Conservation (phyloP, 1,140 invertebrate species). For the Drosophila tani region DNA sequence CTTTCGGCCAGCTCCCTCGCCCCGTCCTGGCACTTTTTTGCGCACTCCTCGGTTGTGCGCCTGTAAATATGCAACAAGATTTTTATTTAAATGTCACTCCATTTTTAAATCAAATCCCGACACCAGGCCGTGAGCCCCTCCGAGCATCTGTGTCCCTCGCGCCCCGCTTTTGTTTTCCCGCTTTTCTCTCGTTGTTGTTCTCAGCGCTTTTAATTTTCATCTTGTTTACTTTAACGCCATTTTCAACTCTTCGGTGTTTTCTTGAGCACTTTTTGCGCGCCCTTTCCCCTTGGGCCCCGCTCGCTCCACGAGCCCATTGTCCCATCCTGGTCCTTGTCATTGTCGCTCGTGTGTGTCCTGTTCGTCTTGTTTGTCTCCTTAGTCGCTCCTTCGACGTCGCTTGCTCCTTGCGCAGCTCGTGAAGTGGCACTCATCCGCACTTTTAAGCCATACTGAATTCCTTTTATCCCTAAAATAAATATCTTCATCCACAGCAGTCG, state of each 20-base stretch:
- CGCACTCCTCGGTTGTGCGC: slow-evolving; percentile 18
- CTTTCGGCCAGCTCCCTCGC: slow-evolving; percentile 33
- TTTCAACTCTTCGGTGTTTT: slow-evolving; percentile 84
- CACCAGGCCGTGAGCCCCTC: slow-evolving; percentile 44
- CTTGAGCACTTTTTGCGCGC: slow-evolving; percentile 73
- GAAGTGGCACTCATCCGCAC: slow-evolving; percentile 84
- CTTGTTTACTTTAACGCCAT: slow-evolving; percentile 84
- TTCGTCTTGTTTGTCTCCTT: slow-evolving; percentile 50
- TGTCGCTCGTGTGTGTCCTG: slow-evolving; percentile 66
- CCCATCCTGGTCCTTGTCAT: slow-evolving; percentile 46
- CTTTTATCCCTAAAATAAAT: slow-evolving; percentile 85
- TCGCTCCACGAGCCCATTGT: slow-evolving; percentile 28
- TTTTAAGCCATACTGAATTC: slow-evolving; percentile 84
- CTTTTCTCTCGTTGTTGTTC: slow-evolving; percentile 19
- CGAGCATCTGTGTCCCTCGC: slow-evolving; percentile 1
- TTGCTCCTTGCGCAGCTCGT: slow-evolving; percentile 73
- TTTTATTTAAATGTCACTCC: slow-evolving; percentile 83
- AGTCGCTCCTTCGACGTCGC: slow-evolving; percentile 24
- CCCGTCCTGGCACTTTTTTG: slow-evolving; percentile 7
- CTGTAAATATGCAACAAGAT: slow-evolving; percentile 81
- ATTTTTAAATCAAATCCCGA: slow-evolving; percentile 82
- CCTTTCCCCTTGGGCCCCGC: slow-evolving; percentile 50
- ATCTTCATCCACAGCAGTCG: slow-evolving; percentile 76
- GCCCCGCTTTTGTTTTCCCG: slow-evolving; percentile 21
- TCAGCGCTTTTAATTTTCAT: slow-evolving; percentile 79